Conservation (phyloP, 2,113 vertebrate genomes). For the Leptobrachium ailaonicum region DNA sequence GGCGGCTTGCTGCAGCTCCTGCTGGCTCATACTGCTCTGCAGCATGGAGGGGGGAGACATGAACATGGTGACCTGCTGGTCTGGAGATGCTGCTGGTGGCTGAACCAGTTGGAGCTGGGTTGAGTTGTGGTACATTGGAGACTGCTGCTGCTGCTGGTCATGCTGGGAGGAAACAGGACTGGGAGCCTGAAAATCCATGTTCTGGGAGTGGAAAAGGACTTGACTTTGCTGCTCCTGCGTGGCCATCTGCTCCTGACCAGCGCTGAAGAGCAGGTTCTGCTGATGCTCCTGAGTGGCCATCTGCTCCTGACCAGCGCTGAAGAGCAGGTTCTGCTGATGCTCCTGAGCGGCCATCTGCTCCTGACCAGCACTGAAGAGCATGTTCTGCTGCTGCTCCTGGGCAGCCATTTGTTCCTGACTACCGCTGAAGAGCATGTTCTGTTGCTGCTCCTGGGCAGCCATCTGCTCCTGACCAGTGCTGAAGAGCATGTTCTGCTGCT, state of each 20-base stretch:
- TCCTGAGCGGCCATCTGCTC: constrained; percentile 63
- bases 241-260: constrained; percentile 67
- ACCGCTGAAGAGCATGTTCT: too few relatives aligned
- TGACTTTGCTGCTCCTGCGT: constrained; percentile 82
- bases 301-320: constrained; percentile 64
- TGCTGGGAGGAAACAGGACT: constrained; percentile 71
- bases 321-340: constrained; percentile 77
- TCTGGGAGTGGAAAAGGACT: constrained; percentile 83
- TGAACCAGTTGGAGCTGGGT: constrained; percentile 90
- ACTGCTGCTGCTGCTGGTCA: constrained; percentile 73
- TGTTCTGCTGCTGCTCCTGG: too few relatives aligned
- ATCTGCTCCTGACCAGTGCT: too few relatives aligned
- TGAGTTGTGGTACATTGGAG: constrained; percentile 85
- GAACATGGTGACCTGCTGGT: constrained; percentile 87
- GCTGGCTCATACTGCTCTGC: constrained; percentile 81
- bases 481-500: too few relatives aligned
- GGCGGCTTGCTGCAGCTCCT: constrained; percentile 79
- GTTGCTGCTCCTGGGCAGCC: too few relatives aligned
- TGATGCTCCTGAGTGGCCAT: constrained; percentile 74
- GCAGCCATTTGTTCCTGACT: too few relatives aligned
- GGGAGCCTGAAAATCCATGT: constrained; percentile 92
- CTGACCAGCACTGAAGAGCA: too few relatives aligned
- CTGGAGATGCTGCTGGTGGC: constrained; percentile 73
- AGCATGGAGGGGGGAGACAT: constrained; percentile 87
- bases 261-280: constrained; percentile 72